phyloP scores from a whole-genome alignment of 2,113 vertebrate species.

The Mesocricetus auratus region DNA sequence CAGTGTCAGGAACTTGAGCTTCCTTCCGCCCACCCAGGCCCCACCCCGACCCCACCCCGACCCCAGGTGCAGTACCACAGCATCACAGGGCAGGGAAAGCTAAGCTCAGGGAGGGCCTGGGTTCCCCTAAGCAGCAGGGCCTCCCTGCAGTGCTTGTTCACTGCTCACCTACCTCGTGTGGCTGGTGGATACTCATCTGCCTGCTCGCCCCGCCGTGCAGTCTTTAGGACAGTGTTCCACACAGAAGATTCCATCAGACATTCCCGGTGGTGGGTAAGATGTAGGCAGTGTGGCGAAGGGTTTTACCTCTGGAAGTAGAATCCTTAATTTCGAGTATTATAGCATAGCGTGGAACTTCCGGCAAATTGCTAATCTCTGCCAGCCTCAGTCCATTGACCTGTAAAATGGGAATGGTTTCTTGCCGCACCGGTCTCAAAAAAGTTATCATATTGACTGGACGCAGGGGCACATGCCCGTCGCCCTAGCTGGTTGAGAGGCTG shows the following conservation, averaged over 20 bases:
- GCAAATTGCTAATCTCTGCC: not conserved
- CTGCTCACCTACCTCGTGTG: fast-evolving
- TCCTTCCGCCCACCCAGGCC: not conserved
- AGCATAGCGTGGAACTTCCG: not conserved
- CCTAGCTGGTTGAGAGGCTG: not conserved
- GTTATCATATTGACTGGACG: not conserved
- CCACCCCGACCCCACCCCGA: too few species aligned
- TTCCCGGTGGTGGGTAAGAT: not conserved
- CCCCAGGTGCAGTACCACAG: not conserved
- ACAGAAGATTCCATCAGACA: not conserved
- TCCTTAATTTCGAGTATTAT: not conserved
- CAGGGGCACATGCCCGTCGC: not conserved
- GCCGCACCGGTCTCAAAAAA: not conserved
- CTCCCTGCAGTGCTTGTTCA: too few species aligned
- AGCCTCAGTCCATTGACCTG: not conserved
- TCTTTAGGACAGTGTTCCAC: not conserved
- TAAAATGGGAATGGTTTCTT: not conserved
- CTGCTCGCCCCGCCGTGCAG: not conserved
- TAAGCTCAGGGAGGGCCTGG: not conserved
- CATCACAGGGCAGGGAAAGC: not conserved
- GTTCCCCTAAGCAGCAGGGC: too few species aligned
- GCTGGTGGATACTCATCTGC: not conserved
- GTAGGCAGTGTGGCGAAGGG: not conserved
- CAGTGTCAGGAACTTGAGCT: not conserved
- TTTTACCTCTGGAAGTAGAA: slow-evolving; percentile 15